These are phyloP conservation scores for Diaphora mendica DNA, from an alignment of 2,888 invertebrate genomes.

Conservation along the genomic window DNA sequence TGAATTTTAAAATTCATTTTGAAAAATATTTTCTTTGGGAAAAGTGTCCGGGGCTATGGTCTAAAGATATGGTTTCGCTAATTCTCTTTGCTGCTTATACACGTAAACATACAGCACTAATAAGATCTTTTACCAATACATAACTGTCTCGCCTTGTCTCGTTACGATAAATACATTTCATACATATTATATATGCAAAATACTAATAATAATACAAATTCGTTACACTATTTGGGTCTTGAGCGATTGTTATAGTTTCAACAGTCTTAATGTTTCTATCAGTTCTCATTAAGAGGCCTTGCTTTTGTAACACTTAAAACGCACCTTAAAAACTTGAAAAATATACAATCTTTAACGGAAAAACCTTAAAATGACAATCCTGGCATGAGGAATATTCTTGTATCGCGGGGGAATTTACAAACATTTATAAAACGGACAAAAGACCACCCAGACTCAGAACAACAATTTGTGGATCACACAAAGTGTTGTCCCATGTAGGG, in stretches of 20 bases:
- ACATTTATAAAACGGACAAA: too few species aligned
- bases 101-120: background rate
- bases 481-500: too few species aligned
- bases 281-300: slow-evolving; percentile 21
- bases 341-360: background rate
- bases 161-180: slow-evolving; percentile 21
- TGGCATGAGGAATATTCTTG: too few species aligned
- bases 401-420: too few species aligned
- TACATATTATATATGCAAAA: slow-evolving; percentile 18
- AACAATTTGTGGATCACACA: too few species aligned
- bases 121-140: background rate
- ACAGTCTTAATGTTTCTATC: slow-evolving; percentile 50
- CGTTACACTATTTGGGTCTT: slow-evolving; percentile 46
- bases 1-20: too few species aligned
- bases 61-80: too few species aligned
- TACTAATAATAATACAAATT: slow-evolving; percentile 23
- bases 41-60: too few species aligned
- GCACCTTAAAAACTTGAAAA: background rate
- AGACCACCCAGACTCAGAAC: too few species aligned
- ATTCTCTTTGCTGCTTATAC: background rate
- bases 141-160: background rate
- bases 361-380: too few species aligned
- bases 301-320: background rate
- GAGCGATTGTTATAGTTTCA: slow-evolving; percentile 48
- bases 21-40: too few species aligned